A percentile compares a stretch with the other conserved stretches of the same genome.
These are phyloP conservation scores for Desmophyllum pertusum DNA, from an alignment of 92 coral and sea anemone genomes.

Conservation along the genomic window DNA sequence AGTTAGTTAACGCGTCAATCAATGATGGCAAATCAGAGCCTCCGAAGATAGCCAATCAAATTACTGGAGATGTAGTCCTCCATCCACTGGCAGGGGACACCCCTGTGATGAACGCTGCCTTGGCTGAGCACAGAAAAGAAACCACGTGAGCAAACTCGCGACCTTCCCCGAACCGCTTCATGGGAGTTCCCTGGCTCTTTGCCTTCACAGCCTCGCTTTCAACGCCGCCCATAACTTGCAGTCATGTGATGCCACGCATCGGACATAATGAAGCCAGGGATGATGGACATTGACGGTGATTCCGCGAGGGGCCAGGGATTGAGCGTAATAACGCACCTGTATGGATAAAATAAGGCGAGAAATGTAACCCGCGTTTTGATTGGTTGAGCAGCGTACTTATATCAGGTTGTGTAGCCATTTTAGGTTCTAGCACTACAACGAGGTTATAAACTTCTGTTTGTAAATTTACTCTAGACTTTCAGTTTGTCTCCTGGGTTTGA, in stretches of 20 bases:
- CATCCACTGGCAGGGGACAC: constrained; percentile 80
- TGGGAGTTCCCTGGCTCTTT: constrained; percentile 69
- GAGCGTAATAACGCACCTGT: constrained; percentile 85
- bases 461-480: no score
- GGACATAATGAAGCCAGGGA: constrained; percentile 77
- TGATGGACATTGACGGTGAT: constrained; percentile 85
- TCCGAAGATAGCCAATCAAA: background rate
- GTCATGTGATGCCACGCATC: constrained; percentile 85
- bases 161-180: constrained; percentile 84
- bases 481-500: no score
- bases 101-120: constrained; percentile 79
- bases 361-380: no score
- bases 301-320: constrained; percentile 76
- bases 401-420: no score
- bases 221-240: constrained; percentile 65
- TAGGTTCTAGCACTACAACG: no score
- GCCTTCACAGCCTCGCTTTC: constrained; percentile 65
- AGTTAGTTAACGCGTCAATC: no score
- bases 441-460: no score
- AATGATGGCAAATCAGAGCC: no score
- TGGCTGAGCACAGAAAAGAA: constrained; percentile 70
- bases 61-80: constrained; percentile 76
- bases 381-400: background rate
- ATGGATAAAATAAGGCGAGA: background rate
- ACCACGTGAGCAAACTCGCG: constrained; percentile 72